A percentile compares a stretch with the other conserved stretches of the same genome.
Evolutionary conservation across 2,113 vertebrate genomes (phyloP).

Genomic region (Pycnonotus jocosus): DNA sequence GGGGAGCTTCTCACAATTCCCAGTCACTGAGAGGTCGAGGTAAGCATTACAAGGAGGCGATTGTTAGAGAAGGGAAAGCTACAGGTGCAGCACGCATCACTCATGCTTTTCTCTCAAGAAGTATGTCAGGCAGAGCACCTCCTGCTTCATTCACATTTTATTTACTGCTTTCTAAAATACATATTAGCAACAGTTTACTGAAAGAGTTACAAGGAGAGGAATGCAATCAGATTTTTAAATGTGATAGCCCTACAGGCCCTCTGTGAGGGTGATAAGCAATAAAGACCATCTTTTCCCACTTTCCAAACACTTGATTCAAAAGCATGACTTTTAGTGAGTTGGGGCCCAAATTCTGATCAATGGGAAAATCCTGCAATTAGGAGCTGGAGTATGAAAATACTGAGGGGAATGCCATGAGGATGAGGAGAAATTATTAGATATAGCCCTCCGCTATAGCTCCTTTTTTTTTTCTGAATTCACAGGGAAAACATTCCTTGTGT

Average conservation of each 20-base stretch:
- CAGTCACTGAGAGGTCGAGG: fast-evolving
- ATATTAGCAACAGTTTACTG: neutral
- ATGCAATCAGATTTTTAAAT: neutral
- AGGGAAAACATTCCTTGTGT: neutral
- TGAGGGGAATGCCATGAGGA: neutral
- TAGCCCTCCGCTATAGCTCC: neutral
- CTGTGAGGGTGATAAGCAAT: neutral
- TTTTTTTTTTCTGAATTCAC: neutral
- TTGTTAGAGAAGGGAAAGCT: neutral
- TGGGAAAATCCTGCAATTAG: neutral
- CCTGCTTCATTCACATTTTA: neutral
- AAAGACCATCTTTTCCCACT: neutral
- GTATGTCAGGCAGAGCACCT: neutral
- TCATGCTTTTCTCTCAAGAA: neutral
- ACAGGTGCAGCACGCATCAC: neutral
- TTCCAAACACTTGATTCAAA: neutral
- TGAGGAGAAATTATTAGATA: neutral
- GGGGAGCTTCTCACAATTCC: neutral
- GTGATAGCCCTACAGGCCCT: neutral
- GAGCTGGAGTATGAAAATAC: neutral
- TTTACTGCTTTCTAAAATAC: neutral
- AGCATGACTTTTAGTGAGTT: neutral
- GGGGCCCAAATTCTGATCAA: neutral
- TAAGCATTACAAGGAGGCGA: neutral
- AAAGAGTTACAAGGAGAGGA: neutral